Evolutionary conservation across 1,140 invertebrate species (phyloP).

Genomic region (Pogonomyrmex barbatus): DNA sequence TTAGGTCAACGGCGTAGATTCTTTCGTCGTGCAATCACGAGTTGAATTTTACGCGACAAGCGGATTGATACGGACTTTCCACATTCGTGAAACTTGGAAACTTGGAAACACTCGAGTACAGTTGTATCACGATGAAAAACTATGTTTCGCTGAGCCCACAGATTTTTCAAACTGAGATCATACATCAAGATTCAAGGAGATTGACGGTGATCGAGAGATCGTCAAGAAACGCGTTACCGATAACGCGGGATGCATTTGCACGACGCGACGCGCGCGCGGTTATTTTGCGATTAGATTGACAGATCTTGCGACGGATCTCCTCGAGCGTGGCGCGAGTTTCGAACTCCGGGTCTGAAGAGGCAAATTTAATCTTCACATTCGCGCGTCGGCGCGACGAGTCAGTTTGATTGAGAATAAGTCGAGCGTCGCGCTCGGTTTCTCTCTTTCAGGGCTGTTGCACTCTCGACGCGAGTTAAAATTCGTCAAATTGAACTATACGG

Average conservation of each 20-base stretch:
- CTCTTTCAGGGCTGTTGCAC: not conserved
- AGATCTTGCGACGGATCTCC: not conserved
- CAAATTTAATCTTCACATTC: slow-evolving; percentile 35
- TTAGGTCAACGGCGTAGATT: not conserved
- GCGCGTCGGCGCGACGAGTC: not conserved
- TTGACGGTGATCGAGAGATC: slow-evolving; percentile 11
- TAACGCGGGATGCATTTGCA: not conserved
- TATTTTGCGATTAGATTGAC: slow-evolving; percentile 32
- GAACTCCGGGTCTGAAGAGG: not conserved
- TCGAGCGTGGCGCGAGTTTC: not conserved
- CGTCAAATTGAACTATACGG: not conserved
- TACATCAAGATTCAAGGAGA: not conserved
- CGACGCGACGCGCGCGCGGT: not conserved
- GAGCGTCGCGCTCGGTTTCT: not conserved
- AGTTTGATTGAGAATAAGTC: not conserved
- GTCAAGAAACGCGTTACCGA: not conserved
- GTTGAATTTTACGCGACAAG: not conserved
- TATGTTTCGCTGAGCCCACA: not conserved
- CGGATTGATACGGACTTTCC: not conserved
- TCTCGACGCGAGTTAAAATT: slow-evolving; percentile 4
- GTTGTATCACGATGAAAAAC: not conserved
- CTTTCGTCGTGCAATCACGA: not conserved
- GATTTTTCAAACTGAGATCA: not conserved
- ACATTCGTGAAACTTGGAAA: too few relatives aligned
- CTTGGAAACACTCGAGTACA: not conserved